A percentile compares a stretch with the other conserved stretches of the same genome.
phyloP scores from a whole-genome alignment of 2,888 invertebrate species.

The Calephelis perditalis region DNA sequence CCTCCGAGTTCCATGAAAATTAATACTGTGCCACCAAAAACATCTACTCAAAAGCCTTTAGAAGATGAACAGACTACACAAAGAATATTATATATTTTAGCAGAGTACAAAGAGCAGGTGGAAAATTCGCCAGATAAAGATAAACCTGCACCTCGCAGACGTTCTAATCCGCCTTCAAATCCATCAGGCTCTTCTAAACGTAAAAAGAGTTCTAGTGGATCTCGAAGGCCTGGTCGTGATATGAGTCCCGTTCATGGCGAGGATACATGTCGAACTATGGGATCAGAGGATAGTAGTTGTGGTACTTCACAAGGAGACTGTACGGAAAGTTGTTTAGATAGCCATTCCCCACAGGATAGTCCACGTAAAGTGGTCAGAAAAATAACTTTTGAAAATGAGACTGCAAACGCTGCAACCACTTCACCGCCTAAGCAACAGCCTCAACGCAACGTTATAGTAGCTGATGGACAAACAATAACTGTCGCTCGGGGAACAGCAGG shows the following conservation, averaged over 20 bases:
- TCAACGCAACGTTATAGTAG: slow-evolving; percentile 77
- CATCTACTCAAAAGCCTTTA: slow-evolving; percentile 82
- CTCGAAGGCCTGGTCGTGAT: slow-evolving; percentile 77
- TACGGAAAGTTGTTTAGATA: slow-evolving; percentile 69
- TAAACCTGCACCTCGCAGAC: slow-evolving; percentile 87
- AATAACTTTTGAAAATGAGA: slow-evolving; percentile 68
- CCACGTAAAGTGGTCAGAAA: slow-evolving; percentile 67
- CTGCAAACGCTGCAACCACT: slow-evolving; percentile 55
- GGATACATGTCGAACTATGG: slow-evolving; percentile 83
- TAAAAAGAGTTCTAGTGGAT: slow-evolving; percentile 81
- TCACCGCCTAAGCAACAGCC: slow-evolving; percentile 56
- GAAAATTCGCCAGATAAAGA: slow-evolving; percentile 90
- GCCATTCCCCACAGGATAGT: slow-evolving; percentile 76
- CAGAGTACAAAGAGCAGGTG: slow-evolving; percentile 88
- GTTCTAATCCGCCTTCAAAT: slow-evolving; percentile 85
- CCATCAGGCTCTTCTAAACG: slow-evolving; percentile 83
- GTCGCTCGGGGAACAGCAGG: slow-evolving; percentile 79
- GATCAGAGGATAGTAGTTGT: slow-evolving; percentile 87
- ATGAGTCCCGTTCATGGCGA: slow-evolving; percentile 80
- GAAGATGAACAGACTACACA: slow-evolving; percentile 90
- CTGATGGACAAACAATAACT: slow-evolving; percentile 81
- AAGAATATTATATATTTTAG: slow-evolving; percentile 86
- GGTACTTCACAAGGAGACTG: slow-evolving; percentile 80
- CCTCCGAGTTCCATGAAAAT: slow-evolving; percentile 80
- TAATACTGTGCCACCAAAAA: slow-evolving; percentile 79